These are phyloP conservation scores for Podabrus alpinus DNA, from an alignment of 2,888 invertebrate genomes.

Conservation along the genomic window DNA sequence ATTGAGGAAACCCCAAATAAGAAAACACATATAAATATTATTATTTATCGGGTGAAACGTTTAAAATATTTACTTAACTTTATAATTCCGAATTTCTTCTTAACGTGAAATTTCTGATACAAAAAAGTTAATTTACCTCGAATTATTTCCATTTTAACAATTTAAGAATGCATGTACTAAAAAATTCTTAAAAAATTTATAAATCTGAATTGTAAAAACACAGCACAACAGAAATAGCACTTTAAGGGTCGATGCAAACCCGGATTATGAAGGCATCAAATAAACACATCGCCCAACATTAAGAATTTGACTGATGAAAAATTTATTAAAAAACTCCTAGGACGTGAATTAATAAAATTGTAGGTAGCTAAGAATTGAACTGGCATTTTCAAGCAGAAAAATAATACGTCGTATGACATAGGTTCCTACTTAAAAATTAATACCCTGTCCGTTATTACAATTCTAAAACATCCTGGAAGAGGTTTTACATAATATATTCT, in stretches of 20 bases:
- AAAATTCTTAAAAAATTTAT: too few species aligned
- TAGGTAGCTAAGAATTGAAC: background rate
- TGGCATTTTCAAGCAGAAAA: background rate
- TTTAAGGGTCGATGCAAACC: background rate
- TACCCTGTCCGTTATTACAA: background rate
- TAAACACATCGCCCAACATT: background rate
- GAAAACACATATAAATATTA: too few species aligned
- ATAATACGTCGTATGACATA: background rate
- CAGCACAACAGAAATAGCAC: background rate
- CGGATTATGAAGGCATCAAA: background rate
- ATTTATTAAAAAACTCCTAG: background rate
- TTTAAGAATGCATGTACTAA: too few species aligned
- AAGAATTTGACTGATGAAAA: background rate
- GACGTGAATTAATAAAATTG: background rate
- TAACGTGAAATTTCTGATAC: too few species aligned
- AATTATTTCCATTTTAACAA: too few species aligned
- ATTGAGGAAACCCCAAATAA: too few species aligned
- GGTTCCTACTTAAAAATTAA: background rate
- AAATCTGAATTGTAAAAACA: too few species aligned
- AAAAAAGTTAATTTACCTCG: too few species aligned
- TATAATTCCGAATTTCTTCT: too few species aligned
- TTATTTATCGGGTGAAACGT: too few species aligned
- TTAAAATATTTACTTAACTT: too few species aligned
- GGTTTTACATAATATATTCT: background rate
- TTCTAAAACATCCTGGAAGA: background rate